Evolutionary conservation across 2,888 invertebrate genomes (phyloP).

Genomic region (Vannuccia rotundouncinata): DNA sequence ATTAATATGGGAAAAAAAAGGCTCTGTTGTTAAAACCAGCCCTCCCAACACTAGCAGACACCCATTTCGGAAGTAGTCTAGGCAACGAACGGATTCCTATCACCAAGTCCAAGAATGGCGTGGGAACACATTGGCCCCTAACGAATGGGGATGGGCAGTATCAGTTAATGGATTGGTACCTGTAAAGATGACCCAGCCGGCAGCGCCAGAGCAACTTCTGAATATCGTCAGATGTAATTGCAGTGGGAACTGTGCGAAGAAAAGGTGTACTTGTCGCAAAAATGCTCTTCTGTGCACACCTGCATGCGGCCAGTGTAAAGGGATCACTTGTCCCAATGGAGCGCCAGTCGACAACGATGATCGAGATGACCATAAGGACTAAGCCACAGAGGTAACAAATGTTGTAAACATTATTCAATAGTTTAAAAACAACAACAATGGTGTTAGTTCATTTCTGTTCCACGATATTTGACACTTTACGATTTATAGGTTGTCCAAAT

Average conservation of each 20-base stretch:
- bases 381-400: conserved; percentile 26
- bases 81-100: too few species aligned
- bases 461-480: conserved; percentile 26
- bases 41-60: too few species aligned
- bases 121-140: conserved; percentile 21
- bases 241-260: conserved; percentile 26
- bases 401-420: conserved; percentile 26
- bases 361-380: conserved; percentile 16
- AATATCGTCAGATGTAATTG: conserved; percentile 26
- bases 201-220: conserved; percentile 26
- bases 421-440: conserved; percentile 23
- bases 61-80: too few species aligned
- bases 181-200: conserved; percentile 26
- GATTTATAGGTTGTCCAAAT: conserved; percentile 19
- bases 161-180: conserved; percentile 26
- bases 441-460: conserved; percentile 26
- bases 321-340: conserved; percentile 21
- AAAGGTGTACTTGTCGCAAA: conserved; percentile 26
- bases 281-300: conserved; percentile 26
- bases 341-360: conserved; percentile 20
- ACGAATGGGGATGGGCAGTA: conserved; percentile 26
- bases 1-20: too few species aligned
- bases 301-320: conserved; percentile 26
- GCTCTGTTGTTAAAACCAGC: too few species aligned
- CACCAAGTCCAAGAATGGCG: conserved; percentile 24